Percentiles rank a stretch among this genome's conserved stretches.
phyloP scores from a whole-genome alignment of 2,113 vertebrate species.

The Ctenomys sociabilis region DNA sequence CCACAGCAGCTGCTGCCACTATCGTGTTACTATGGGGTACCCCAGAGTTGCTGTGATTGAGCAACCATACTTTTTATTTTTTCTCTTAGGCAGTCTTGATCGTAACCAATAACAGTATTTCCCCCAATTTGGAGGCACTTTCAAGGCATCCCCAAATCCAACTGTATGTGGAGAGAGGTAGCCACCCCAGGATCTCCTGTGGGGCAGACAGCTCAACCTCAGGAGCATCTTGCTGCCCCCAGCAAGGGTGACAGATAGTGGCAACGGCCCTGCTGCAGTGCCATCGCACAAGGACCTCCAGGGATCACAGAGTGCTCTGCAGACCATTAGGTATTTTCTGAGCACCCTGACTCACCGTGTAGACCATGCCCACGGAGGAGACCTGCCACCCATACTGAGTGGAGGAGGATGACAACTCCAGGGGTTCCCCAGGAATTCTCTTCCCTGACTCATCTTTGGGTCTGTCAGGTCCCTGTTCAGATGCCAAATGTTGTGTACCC shows the following conservation, averaged over 20 bases:
- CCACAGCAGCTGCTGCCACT: neutral
- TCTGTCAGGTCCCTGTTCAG: neutral
- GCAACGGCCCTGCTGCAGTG: neutral
- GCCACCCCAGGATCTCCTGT: neutral
- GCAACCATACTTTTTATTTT: no score
- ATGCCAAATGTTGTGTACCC: neutral
- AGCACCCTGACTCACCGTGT: neutral
- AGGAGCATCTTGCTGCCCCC: neutral
- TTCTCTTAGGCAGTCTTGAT: neutral
- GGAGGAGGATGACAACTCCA: neutral
- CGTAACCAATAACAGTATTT: neutral
- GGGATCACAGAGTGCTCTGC: neutral
- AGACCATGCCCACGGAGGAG: neutral
- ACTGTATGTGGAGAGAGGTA: neutral
- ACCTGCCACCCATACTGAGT: neutral
- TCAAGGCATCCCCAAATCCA: neutral
- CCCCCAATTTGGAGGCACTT: neutral
- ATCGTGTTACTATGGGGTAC: neutral
- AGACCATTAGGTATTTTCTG: neutral
- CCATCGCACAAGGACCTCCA: neutral
- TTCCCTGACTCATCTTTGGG: neutral
- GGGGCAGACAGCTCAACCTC: neutral
- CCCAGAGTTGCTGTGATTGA: neutral
- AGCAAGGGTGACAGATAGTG: neutral
- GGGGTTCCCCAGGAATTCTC: neutral